Percentiles rank a stretch among this genome's conserved stretches.
Conservation (phyloP, 2,113 vertebrate genomes). For the Neomonachus schauinslandi region DNA sequence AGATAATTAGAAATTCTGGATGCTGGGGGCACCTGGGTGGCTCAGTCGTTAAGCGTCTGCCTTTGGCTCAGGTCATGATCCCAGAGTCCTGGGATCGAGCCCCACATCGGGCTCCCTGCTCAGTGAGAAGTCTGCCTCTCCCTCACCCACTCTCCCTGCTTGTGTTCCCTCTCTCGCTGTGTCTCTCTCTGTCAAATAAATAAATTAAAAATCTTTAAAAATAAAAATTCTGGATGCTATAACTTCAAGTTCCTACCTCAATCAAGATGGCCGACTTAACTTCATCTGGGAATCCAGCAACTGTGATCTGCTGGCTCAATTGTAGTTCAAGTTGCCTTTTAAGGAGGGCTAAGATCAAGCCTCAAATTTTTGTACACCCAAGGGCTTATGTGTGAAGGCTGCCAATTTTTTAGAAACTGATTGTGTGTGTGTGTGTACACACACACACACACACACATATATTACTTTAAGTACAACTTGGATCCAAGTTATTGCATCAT, state of each 20-base stretch:
- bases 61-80: too few species aligned
- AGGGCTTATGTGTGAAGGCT: not conserved
- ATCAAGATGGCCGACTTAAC: not conserved
- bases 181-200: too few species aligned
- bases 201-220: too few species aligned
- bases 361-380: constrained; percentile 22
- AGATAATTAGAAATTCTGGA: not conserved
- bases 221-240: not conserved
- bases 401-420: not conserved
- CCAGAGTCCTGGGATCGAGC: too few species aligned
- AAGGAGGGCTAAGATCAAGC: constrained; percentile 7
- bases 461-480: not conserved
- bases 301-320: not conserved
- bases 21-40: too few species aligned
- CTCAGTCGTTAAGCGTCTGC: too few species aligned
- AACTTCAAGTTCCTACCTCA: constrained; percentile 6
- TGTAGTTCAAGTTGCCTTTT: not conserved
- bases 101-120: too few species aligned
- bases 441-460: not conserved
- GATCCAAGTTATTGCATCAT: constrained; percentile 18
- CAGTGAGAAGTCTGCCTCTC: too few species aligned
- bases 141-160: too few species aligned
- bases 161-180: too few species aligned
- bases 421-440: not conserved
- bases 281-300: not conserved